A percentile compares a stretch with the other conserved stretches of the same genome.
These are phyloP conservation scores for Castor canadensis DNA, from an alignment of 2,113 vertebrate genomes.

Conservation along the genomic window DNA sequence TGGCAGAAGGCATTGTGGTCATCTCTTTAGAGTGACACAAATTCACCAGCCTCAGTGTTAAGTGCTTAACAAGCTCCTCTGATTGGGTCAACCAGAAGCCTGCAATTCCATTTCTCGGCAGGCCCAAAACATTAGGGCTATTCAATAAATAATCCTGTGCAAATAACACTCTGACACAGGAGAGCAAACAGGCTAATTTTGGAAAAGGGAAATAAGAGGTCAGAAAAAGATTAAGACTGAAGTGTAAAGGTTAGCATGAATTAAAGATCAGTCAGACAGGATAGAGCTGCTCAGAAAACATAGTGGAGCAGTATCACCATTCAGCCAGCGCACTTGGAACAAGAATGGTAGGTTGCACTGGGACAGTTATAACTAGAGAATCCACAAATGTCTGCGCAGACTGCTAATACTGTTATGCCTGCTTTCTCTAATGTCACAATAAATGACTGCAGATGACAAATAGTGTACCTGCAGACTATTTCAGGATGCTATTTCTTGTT, in stretches of 20 bases:
- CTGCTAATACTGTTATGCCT: rapidly evolving
- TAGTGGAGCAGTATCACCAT: not conserved
- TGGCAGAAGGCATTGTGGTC: not conserved
- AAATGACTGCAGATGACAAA: not conserved
- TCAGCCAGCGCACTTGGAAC: not conserved
- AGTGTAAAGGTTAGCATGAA: not conserved
- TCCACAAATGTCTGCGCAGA: no score
- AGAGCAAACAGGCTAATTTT: not conserved
- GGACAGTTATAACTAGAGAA: not conserved
- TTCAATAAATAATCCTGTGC: not conserved
- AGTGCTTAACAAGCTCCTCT: not conserved
- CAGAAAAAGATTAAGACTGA: not conserved
- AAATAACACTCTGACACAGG: not conserved
- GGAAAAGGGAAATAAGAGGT: not conserved
- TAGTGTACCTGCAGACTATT: not conserved
- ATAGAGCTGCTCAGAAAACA: not conserved
- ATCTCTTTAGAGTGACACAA: not conserved
- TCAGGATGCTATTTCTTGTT: not conserved
- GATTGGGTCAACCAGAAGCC: not conserved
- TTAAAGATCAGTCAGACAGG: not conserved
- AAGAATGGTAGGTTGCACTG: not conserved
- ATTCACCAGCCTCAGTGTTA: no score
- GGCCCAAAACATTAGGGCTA: no score
- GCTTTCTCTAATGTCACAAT: not conserved
- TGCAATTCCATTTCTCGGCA: not conserved